phyloP scores from a whole-genome alignment of 2,113 vertebrate species.

The Dascyllus trimaculatus region DNA sequence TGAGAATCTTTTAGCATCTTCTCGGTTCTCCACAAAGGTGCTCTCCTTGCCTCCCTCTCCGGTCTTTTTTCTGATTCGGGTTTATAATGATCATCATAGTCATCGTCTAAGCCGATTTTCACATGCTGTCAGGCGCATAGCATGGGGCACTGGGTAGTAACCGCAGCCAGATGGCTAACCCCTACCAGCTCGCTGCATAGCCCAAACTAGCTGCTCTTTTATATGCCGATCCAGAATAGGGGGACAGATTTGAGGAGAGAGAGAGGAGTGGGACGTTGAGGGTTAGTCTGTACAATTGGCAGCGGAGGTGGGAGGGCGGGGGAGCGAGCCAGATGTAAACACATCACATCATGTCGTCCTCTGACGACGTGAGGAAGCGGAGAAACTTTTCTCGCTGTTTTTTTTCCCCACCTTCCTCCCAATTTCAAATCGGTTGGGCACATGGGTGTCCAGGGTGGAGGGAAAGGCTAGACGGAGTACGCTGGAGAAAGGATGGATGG shows the following conservation, averaged over 20 bases:
- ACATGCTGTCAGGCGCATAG: constrained; percentile 75
- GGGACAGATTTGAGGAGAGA: constrained; percentile 81
- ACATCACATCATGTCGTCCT: constrained; percentile 68
- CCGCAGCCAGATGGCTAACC: constrained; percentile 81
- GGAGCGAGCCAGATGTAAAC: constrained; percentile 87
- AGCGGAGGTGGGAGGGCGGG: constrained; percentile 61
- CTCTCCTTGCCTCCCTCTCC: not conserved
- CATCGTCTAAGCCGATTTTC: constrained; percentile 76
- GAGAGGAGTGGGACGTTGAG: constrained; percentile 85
- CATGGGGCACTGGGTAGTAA: constrained; percentile 70
- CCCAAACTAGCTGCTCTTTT: constrained; percentile 78
- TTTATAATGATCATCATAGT: constrained; percentile 62
- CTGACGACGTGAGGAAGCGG: constrained; percentile 45
- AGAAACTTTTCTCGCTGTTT: constrained; percentile 78
- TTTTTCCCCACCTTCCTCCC: constrained; percentile 63
- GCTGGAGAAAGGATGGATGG: constrained; percentile 59
- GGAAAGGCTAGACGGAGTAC: constrained; percentile 23
- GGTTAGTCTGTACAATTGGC: constrained; percentile 82
- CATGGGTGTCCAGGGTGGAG: constrained; percentile 26
- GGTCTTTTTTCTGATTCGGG: constrained; percentile 25
- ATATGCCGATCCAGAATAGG: constrained; percentile 77
- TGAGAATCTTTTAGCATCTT: constrained; percentile 21
- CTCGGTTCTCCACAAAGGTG: constrained; percentile 22
- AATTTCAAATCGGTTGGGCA: constrained; percentile 27
- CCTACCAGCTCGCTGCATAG: constrained; percentile 87